Conservation (phyloP, 2,888 invertebrate species). For the Protodeltote pygarga region DNA sequence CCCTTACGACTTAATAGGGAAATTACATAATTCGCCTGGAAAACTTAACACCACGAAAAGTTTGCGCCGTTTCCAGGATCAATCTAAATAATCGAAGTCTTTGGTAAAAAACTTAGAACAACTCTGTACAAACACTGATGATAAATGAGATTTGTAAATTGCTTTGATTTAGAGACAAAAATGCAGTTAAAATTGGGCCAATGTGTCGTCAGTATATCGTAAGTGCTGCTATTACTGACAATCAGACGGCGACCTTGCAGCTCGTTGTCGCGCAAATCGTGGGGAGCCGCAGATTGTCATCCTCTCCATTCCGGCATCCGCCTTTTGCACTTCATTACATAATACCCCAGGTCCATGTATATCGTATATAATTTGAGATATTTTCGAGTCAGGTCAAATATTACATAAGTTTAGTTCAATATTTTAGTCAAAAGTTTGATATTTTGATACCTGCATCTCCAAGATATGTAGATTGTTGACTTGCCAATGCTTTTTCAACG, state of each 20-base stretch:
- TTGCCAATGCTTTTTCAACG: too few species aligned
- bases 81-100: too few species aligned
- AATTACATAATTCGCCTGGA: conserved; percentile 32
- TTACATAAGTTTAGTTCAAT: too few species aligned
- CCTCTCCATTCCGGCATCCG: conserved; percentile 82
- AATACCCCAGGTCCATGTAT: conserved; percentile 56
- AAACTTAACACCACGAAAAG: conserved; percentile 25
- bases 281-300: conserved; percentile 83
- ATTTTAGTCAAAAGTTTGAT: too few species aligned
- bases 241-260: conserved; percentile 84
- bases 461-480: too few species aligned
- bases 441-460: too few species aligned
- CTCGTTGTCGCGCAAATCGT: conserved; percentile 83
- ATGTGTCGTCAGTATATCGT: conserved; percentile 73
- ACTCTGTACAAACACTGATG: not conserved
- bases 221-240: conserved; percentile 80
- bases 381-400: too few species aligned
- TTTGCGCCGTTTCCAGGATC: too few species aligned
- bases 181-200: conserved; percentile 72
- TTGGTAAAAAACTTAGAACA: too few species aligned
- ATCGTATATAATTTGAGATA: too few species aligned
- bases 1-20: conserved; percentile 45
- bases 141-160: not conserved
- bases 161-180: conserved; percentile 32
- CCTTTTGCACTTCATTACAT: conserved; percentile 81